phyloP scores from a whole-genome alignment of 2,797 vertebrate species.

The Schizopygopsis malacanthus region DNA sequence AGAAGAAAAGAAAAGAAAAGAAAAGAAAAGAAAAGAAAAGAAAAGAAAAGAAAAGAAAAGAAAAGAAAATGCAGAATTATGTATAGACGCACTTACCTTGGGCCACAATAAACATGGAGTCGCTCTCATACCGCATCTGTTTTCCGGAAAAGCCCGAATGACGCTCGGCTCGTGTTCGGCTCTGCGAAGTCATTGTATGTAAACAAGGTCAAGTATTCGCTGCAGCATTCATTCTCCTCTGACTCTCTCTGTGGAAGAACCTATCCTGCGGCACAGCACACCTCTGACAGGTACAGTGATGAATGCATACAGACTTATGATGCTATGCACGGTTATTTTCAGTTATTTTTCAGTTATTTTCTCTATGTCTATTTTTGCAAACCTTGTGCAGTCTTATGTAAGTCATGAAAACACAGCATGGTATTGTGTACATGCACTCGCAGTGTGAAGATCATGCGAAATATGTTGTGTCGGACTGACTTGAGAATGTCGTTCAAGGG shows the following conservation, averaged over 20 bases:
- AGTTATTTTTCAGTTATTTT: background rate
- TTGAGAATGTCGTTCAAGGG: conserved; percentile 39
- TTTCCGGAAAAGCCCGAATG: conserved; percentile 69
- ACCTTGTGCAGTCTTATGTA: background rate
- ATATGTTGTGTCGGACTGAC: background rate
- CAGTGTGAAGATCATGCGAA: background rate
- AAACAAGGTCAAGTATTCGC: conserved; percentile 78
- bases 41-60: background rate
- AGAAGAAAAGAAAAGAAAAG: background rate
- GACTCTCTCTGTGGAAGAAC: background rate
- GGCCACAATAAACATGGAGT: conserved; percentile 65
- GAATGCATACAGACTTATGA: background rate
- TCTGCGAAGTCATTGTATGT: conserved; percentile 66
- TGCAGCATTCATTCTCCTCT: conserved; percentile 64
- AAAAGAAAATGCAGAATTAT: background rate
- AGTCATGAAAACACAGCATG: background rate
- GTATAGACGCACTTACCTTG: background rate
- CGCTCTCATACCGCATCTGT: background rate
- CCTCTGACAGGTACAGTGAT: conserved; percentile 47
- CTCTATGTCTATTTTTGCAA: background rate
- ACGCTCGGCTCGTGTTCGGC: conserved; percentile 61
- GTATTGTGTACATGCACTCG: background rate
- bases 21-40: no score
- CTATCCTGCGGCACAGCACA: background rate
- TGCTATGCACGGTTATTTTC: background rate